Base-by-base conservation (phyloP, 2,113 vertebrate species). In the Rhinolophus ferrumequinum region DNA sequence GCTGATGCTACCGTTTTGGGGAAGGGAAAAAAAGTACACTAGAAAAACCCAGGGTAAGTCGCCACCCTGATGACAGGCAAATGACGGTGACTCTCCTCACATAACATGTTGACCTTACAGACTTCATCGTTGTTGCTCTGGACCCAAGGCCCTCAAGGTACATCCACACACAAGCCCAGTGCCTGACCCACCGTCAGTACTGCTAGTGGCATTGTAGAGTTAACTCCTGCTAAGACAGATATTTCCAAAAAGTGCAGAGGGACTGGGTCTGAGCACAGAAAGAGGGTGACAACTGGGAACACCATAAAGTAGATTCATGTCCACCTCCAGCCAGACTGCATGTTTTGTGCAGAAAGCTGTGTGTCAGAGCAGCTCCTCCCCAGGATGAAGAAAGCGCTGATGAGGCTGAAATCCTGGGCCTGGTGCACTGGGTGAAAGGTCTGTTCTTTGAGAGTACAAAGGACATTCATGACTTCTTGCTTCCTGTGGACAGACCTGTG, bases 171-270 rank as follows among this genome's bases (percentile, higher is more conserved):
- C 21, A 41, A 33, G 30, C 35, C 33, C 12, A 47, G 22, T 13
- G n/a, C 76, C 70, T 54, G 28, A 4, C 56, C 33, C 64, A 44
- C 3, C 15, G 14, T 60, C 26, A 81, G 44, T 2, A 0, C 47
- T 22, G 8, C 41, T 2, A 0, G 14, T 69, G 52, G 28, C 54
- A 26, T 6, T 33, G 0, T 1, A 52, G 35, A 22, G 26, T 80
- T 52, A 66, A 38, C 15, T 70, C 16, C 44, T 62, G 6, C 33
- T 11, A 38, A 41, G 50, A 56, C 75, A 70, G 58, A 47, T 16
- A 15, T 28, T 8, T 22, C 50, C 47, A 64, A 79, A 54, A 69
- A 28, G 11, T n/a, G 10, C 50, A 54, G 38, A 80, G 4, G 58
- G 33, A 28, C 52, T 41, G 80, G 6, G 8, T 24, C 33, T 41